Percentiles rank a stretch among this genome's conserved stretches.
Evolutionary conservation across 2,888 invertebrate genomes (phyloP).

Genomic region (Tillus elongatus): DNA sequence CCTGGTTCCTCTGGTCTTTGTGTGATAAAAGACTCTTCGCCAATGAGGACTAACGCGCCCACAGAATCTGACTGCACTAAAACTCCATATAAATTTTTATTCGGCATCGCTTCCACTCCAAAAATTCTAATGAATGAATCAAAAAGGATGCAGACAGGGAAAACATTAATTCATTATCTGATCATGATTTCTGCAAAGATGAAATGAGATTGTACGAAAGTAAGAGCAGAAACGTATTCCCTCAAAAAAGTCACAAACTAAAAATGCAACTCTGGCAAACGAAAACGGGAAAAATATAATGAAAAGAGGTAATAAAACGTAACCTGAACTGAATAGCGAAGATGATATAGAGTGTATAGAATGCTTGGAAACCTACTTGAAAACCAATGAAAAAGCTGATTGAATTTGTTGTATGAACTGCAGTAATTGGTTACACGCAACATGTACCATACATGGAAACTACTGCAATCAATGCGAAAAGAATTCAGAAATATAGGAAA

Average conservation of each 20-base stretch:
- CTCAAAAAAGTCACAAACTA: neutral
- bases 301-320: no score
- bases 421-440: slow-evolving; percentile 1
- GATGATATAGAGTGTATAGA: no score
- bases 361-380: no score
- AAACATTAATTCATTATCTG: neutral
- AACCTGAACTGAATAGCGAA: neutral
- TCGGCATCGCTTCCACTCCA: neutral
- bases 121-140: slow-evolving; percentile 1
- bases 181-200: neutral
- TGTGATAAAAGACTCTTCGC: slow-evolving; percentile 3
- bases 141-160: neutral
- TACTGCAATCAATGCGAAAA: neutral
- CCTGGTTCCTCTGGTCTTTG: neutral
- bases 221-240: neutral
- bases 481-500: no score
- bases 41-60: neutral
- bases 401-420: slow-evolving; percentile 3
- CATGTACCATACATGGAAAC: neutral
- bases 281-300: no score
- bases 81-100: neutral
- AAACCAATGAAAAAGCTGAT: no score
- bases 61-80: neutral
- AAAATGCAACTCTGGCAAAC: no score
- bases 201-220: neutral